Evolutionary conservation across 2,797 vertebrate genomes (phyloP).

Genomic region (Parotocinclus haroldoi): DNA sequence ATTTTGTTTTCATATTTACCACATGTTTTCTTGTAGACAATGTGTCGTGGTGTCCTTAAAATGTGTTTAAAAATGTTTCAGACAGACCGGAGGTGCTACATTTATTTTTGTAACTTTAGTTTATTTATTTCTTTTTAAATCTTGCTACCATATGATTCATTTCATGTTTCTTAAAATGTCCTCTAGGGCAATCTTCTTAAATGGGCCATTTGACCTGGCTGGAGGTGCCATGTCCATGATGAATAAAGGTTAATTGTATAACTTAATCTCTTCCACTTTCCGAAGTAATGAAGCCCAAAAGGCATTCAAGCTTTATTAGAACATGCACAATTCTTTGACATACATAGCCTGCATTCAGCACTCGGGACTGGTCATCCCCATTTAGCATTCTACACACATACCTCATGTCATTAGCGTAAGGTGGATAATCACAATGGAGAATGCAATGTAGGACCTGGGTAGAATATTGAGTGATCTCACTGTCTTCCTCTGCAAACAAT

Average conservation of each 20-base stretch:
- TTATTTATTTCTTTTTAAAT: slow-evolving; percentile 17
- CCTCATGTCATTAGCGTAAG: slow-evolving; percentile 47
- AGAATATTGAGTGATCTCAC: slow-evolving; percentile 35
- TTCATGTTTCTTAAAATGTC: slow-evolving; percentile 30
- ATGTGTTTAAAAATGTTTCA: slow-evolving; percentile 1
- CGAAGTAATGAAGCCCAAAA: slow-evolving; percentile 59
- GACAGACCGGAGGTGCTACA: slow-evolving; percentile 1
- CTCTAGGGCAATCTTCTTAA: slow-evolving; percentile 62
- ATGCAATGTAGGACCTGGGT: slow-evolving; percentile 17
- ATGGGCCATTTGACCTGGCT: slow-evolving; percentile 64
- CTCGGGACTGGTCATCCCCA: slow-evolving; percentile 34
- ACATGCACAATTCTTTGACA: slow-evolving; percentile 31
- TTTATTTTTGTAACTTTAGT: not conserved
- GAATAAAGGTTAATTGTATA: slow-evolving; percentile 72
- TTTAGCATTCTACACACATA: slow-evolving; percentile 41
- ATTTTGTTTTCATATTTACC: slow-evolving; percentile 68
- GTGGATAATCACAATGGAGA: slow-evolving; percentile 47
- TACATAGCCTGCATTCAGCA: slow-evolving; percentile 47
- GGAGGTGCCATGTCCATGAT: slow-evolving; percentile 61
- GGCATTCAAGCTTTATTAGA: slow-evolving; percentile 56
- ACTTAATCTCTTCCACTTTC: slow-evolving; percentile 66
- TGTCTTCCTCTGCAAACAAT: slow-evolving; percentile 24
- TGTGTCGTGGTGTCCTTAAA: slow-evolving; percentile 17
- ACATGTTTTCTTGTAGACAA: slow-evolving; percentile 50
- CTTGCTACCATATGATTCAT: slow-evolving; percentile 15